Conservation (phyloP, 2,888 invertebrate genomes). For the Epirrhoe alternata region DNA sequence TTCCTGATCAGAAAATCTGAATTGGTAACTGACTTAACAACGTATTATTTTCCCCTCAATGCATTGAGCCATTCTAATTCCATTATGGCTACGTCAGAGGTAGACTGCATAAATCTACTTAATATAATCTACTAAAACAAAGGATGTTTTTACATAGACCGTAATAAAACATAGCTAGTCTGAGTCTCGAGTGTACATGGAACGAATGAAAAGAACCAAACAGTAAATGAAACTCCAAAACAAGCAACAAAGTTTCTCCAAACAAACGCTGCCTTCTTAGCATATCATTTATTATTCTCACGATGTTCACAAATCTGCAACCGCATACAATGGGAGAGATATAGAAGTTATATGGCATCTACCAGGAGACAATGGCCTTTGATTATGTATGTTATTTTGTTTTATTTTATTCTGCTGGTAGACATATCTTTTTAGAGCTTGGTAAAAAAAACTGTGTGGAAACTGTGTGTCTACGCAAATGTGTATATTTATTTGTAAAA, state of each 20-base stretch:
- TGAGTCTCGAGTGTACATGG: conserved; percentile 12
- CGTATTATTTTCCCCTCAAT: too few relatives aligned
- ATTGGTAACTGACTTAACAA: too few relatives aligned
- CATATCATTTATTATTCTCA: conserved; percentile 70
- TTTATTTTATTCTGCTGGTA: conserved; percentile 10
- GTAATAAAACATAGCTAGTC: not conserved
- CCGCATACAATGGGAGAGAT: conserved; percentile 62
- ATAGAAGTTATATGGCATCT: conserved; percentile 50
- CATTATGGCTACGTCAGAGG: too few relatives aligned
- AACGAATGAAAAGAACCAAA: conserved; percentile 23
- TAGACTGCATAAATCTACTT: not conserved
- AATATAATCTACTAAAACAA: not conserved
- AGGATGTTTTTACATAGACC: not conserved
- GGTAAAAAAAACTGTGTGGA: not conserved
- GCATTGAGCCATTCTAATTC: too few relatives aligned
- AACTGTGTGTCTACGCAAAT: not conserved
- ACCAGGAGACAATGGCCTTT: conserved; percentile 64
- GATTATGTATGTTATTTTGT: conserved; percentile 43
- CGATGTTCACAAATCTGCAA: conserved; percentile 65
- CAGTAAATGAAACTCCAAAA: conserved; percentile 16
- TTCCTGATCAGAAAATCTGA: too few relatives aligned
- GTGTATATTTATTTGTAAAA: too few relatives aligned
- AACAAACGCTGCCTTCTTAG: conserved; percentile 57
- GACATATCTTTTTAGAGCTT: conserved; percentile 16
- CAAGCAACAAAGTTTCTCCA: conserved; percentile 47